Conservation (phyloP, 1,140 invertebrate species). For the Drosophila teissieri region DNA sequence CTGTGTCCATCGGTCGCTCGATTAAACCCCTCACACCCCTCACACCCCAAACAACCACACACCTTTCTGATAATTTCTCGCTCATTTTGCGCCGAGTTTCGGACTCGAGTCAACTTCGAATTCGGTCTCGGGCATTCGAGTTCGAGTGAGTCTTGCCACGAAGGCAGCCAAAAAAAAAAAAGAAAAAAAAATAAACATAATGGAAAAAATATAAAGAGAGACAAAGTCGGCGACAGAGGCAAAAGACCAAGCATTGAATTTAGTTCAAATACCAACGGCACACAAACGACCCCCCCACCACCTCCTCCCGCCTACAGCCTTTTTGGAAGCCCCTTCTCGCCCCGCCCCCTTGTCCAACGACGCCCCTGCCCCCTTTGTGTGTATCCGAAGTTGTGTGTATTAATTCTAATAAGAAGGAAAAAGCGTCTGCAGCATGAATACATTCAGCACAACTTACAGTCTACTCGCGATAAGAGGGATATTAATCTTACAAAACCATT, state of each 20-base stretch:
- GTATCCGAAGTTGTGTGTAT: constrained; percentile 58
- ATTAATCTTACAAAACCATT: no score
- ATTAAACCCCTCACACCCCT: constrained; percentile 21
- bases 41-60: constrained; percentile 14
- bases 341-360: background rate
- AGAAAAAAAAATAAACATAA: background rate
- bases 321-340: constrained; percentile 2
- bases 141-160: constrained; percentile 2
- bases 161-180: background rate
- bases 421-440: constrained; percentile 57
- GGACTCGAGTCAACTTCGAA: constrained; percentile 52
- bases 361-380: constrained; percentile 17
- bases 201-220: constrained; percentile 29
- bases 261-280: constrained; percentile 40
- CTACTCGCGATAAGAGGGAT: background rate
- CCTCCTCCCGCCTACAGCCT: background rate
- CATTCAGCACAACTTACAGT: constrained; percentile 14
- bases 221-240: constrained; percentile 15
- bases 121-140: constrained; percentile 7
- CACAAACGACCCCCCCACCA: background rate
- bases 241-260: constrained; percentile 45
- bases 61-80: constrained; percentile 66
- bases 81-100: constrained; percentile 63
- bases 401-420: constrained; percentile 74
- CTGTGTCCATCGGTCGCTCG: constrained; percentile 24